These are phyloP conservation scores for Corynorhinus townsendii DNA, from an alignment of 2,113 vertebrate species.

Conservation along the genomic window DNA sequence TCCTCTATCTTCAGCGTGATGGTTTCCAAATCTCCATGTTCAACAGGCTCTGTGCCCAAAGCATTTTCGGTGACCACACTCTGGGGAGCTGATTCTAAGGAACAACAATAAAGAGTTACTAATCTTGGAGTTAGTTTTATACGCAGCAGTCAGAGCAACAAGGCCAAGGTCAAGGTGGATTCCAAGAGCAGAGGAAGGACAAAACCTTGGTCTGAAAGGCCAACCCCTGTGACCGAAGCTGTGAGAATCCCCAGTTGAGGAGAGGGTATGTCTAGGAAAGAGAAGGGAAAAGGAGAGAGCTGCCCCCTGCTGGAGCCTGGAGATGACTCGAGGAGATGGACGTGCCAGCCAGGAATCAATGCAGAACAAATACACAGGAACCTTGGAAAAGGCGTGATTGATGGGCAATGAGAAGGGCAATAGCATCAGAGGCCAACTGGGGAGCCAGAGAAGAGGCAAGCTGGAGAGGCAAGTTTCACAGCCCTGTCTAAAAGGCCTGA, in stretches of 20 bases:
- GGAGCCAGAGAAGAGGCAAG: background rate
- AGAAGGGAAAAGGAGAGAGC: background rate
- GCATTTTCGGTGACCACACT: conserved; percentile 28
- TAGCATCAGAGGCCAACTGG: background rate
- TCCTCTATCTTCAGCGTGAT: conserved; percentile 47
- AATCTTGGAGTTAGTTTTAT: background rate
- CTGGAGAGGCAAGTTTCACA: background rate
- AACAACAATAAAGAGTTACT: background rate
- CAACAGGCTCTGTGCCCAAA: conserved; percentile 61
- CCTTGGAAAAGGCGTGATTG: background rate
- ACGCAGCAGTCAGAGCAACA: background rate
- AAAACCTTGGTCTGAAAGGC: background rate
- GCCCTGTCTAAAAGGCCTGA: background rate
- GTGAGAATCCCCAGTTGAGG: too few species aligned
- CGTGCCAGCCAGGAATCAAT: accelerated
- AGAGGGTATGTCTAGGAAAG: background rate
- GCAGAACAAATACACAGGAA: background rate
- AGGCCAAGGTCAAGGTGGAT: background rate
- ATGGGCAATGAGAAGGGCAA: background rate
- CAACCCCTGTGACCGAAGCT: background rate
- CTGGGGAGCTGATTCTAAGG: conserved; percentile 42
- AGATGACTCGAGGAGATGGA: accelerated
- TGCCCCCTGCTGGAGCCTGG: background rate
- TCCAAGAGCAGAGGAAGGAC: background rate
- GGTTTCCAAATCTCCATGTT: conserved; percentile 70